Evolutionary conservation across 2,888 invertebrate species (phyloP).

Genomic region (Drosophila kanekoi): DNA sequence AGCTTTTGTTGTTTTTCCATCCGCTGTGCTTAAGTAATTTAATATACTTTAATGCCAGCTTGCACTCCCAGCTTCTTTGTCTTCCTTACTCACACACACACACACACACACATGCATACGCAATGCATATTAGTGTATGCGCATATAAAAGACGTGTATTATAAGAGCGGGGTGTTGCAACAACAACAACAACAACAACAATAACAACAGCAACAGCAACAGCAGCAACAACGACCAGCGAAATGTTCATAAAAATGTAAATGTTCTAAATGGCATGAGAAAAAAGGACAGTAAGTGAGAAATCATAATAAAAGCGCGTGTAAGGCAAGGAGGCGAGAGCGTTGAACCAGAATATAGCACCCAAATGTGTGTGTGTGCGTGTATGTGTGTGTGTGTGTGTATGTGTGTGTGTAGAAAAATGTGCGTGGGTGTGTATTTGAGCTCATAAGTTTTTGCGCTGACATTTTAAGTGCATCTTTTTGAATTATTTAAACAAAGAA

Average conservation of each 20-base stretch:
- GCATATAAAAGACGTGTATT: constrained; percentile 78
- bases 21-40: constrained; percentile 71
- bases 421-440: constrained; percentile 12
- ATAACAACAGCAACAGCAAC: constrained; percentile 15
- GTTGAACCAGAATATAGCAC: constrained; percentile 32
- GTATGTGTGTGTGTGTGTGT: constrained; percentile 11
- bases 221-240: constrained; percentile 48
- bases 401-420: constrained; percentile 7
- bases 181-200: constrained; percentile 19
- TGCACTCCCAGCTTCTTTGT: constrained; percentile 29
- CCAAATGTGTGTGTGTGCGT: constrained; percentile 33
- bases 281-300: constrained; percentile 50
- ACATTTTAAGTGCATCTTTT: constrained; percentile 79
- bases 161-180: constrained; percentile 41
- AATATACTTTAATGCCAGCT: constrained; percentile 73
- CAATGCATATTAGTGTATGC: constrained; percentile 79
- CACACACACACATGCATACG: constrained; percentile 32
- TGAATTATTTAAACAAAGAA: constrained; percentile 81
- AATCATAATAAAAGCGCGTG: constrained; percentile 59
- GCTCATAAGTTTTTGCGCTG: constrained; percentile 64
- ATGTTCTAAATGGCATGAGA: constrained; percentile 68
- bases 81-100: constrained; percentile 16
- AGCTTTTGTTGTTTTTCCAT: constrained; percentile 22
- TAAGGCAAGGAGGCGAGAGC: constrained; percentile 19
- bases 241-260: constrained; percentile 79